Base-by-base conservation (phyloP, 2,113 vertebrate species). In the Atrichornis clamosus region DNA sequence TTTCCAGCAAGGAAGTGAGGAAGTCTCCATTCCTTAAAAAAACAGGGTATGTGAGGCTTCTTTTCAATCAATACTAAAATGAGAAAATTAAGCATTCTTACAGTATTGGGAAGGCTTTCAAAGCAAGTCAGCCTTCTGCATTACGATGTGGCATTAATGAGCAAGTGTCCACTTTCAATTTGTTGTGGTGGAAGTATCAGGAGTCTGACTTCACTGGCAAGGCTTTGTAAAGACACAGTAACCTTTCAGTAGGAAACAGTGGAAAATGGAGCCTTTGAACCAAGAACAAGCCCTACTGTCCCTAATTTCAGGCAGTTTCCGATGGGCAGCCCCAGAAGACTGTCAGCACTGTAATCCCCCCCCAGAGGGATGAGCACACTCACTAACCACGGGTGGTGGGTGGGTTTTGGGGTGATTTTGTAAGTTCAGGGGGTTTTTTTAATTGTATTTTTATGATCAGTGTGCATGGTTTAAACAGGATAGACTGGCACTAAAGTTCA, bases 1-100 rank as follows among this genome's bases (percentile, higher is more conserved):
- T 93, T 93, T 84, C 69, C 50, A 96, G 87, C 28, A 76, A 76
- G 37, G 47, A 88, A 95, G 62, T 37, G 44, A 94, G 63, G 55
- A 60, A 56, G 75, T n/a, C 58, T 62, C 59, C n/a, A 28, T 5
- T 72, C 63, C 67, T 94, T 84, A 95, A 69, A 79, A n/a, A 52
- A 50, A 0, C 17, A 49, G 21, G n/a, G 26, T 47, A 50, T 14
- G 27, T 11, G 30, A 88, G 72, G 33, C 59, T 70, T 80, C 55
- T 80, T 69, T 92, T 76, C 68, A 81, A 52, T 33, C 76, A 84
- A 64, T 56, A 52, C 41, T 53, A 64, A 82, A 82, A 60, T n/a
- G 80, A 90, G 70, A 64, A 90, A 93, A 82, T 39, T 44, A 64
- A 68, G 69, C 17, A 18, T 69, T 85, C 74, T 91, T 87, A 84